phyloP scores from a whole-genome alignment of 2,888 invertebrate genomes.

The Tetragonisca angustula region DNA sequence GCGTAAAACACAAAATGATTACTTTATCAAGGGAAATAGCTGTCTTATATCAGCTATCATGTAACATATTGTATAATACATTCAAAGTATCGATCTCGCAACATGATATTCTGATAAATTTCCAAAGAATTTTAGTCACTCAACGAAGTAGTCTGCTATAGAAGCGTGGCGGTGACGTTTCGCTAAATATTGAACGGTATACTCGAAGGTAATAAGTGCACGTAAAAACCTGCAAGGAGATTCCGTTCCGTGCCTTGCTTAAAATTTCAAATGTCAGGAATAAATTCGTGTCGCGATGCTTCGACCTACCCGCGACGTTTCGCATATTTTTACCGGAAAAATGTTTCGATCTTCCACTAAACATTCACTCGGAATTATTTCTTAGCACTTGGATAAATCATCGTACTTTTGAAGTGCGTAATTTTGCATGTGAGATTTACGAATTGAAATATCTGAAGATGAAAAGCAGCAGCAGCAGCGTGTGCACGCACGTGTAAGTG shows the following conservation, averaged over 20 bases:
- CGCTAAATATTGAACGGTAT: slow-evolving; percentile 36
- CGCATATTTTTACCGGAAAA: neutral
- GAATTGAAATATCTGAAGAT: neutral
- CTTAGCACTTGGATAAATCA: neutral
- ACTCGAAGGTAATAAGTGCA: slow-evolving; percentile 3
- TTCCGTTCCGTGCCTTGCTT: neutral
- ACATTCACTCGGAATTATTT: neutral
- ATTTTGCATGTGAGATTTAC: neutral
- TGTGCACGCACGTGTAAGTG: neutral
- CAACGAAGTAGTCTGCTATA: neutral
- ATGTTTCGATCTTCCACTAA: neutral
- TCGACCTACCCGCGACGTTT: neutral
- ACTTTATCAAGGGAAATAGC: neutral
- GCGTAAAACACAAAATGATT: no score
- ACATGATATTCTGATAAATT: neutral
- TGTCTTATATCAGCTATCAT: neutral
- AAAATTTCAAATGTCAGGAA: slow-evolving; percentile 13
- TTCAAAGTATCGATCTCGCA: neutral
- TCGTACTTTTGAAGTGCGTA: neutral
- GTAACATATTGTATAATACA: neutral
- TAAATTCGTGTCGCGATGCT: neutral
- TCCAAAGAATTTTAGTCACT: neutral
- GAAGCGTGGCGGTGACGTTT: slow-evolving; percentile 37
- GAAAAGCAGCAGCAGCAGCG: no score
- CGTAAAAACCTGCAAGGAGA: neutral